Evolutionary conservation across 2,797 vertebrate species (phyloP), one percentile per base, ranked within the genome.

Genomic region (Anableps anableps): DNA sequence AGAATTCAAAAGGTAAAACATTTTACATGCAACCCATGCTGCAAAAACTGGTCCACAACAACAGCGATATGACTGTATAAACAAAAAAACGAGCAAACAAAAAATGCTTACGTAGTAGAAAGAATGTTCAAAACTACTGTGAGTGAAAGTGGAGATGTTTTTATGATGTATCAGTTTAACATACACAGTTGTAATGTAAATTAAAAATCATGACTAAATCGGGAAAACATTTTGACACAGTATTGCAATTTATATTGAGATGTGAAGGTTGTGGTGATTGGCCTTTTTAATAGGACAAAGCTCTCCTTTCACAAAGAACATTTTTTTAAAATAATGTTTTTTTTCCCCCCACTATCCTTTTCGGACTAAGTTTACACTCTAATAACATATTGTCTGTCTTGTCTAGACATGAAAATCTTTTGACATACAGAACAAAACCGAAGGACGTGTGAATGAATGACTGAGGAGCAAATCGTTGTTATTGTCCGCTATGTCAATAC

Each of bases 401-500:
- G 64, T 23, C 7, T 38, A 21, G 19, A 68, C 21, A 38, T 38
- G 60, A 10, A 17, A 16, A 36, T 36, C 17, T 64, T 64, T 10
- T 10, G 14, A 36, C 31, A 2, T 38, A 66, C 21, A 38, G 19
- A 23, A 10, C 17, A 64, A 34, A 64, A 64, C 3, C 5, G 9
- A 64, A 31, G 29, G 29, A 48, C 29, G 14, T 48, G 4, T 43
- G 43, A 5, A 43, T 47, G 70, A 16, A 29, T 47, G 55, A 29
- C 55, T 29, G 26, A 29, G 55, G 55, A 13, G n/a, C n/a, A 29
- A 58, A 29, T 0, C n/a, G 26, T 0, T 62, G 75, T n/a, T n/a
- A n/a, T n/a, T n/a, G n/a, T n/a, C n/a, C n/a, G n/a, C 86, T 80
- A 74, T 86, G 72, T 72, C 70, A 72, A 48, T 38, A 68, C 80